Base-by-base conservation (phyloP, 2,797 vertebrate species). In the Chromis chromis region DNA sequence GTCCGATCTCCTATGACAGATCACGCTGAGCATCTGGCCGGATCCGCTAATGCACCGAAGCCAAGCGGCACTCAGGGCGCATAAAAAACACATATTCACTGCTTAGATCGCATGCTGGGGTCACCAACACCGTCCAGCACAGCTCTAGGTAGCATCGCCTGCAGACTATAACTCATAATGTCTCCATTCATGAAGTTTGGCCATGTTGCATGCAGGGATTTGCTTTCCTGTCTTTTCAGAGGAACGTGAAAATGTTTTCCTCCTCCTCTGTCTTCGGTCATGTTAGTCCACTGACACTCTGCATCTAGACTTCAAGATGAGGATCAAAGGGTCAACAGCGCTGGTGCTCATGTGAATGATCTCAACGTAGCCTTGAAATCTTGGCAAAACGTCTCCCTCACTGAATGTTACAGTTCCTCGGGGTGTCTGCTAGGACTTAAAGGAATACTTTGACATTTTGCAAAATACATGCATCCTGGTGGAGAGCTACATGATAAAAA, bases 21-120 rank as follows among this genome's bases (percentile, higher is more conserved):
- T 83, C 80, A 54, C 12, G 49, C 74, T 52, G 70, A 78, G 85
- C 73, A 76, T 84, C 76, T 84, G 74, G 78, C 70, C 12, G 8
- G 56, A 77, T 78, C 74, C 70, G 28, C 78, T 82, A 68, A 84
- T 67, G 81, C 66, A 55, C 21, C 4, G 33, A 72, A 76, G 71
- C 75, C 75, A 77, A 75, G 66, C 72, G 55, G 61, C 63, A 60
- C 57, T 79, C 70, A 10, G 78, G 71, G 78, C 54, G 70, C 58
- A 61, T 70, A n/a, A n/a, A 22, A 71, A 86, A 82, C 65, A 75
- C 59, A 73, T 31, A 85, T 79, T 70, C 82, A 76, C 39, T 14
- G 64, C 53, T 69, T 64, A 61, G 70, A 52, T 60, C 55, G 52
- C 83, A 81, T 4, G 63, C 78, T 88, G 79, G 79, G 27, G 68